Evolutionary conservation across 2,797 vertebrate species (phyloP), one percentile per base, ranked within the genome.

Genomic region (Cirrhinus molitorella): DNA sequence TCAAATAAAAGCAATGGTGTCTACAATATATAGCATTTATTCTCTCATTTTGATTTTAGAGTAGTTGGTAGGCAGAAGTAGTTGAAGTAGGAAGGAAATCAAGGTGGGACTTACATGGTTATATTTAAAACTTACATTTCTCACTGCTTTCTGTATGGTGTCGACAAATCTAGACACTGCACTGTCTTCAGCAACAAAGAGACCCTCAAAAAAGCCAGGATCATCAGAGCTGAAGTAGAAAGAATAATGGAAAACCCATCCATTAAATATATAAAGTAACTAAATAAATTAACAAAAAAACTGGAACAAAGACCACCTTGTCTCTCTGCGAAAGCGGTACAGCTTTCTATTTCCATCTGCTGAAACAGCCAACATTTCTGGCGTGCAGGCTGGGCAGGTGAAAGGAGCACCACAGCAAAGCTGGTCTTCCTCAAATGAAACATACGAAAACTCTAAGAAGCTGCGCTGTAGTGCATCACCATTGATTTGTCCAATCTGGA

Each of bases 321-420:
- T 28, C 11, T 76, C 23, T 76, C 23, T 0, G 5, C 14, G 4
- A 77, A 77, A 61, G 37, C n/a, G 37, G 23, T 77, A 25, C 4
- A 61, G 74, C 37, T 61, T 77, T 59, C 37, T 47, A 17, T 81
- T 81, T 7, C 68, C 79, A 73, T 81, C 40, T 6, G 45, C 53
- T 49, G 68, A 81, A 70, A 81, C 67, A 23, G 67, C 37, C 67
- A 81, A 61, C 79, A 73, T 81, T 47, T 81, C 79, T 0, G 68
- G 53, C 2, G 6, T 71, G 14, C 68, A 81, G 67, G 63, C 78
- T 49, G 78, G 61, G 77, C 63, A 76, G 75, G 49, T 63, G 49
- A 79, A 84, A 47, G 75, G 66, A 17, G 82, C 65, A 61, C 73
- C n/a, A 70, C 65, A 78, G 74, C 72, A 78, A 53, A 78, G 73